Percentiles rank a stretch among this genome's conserved stretches.
Conservation (phyloP, 2,797 vertebrate species). For the Lycodopsis pacificus region DNA sequence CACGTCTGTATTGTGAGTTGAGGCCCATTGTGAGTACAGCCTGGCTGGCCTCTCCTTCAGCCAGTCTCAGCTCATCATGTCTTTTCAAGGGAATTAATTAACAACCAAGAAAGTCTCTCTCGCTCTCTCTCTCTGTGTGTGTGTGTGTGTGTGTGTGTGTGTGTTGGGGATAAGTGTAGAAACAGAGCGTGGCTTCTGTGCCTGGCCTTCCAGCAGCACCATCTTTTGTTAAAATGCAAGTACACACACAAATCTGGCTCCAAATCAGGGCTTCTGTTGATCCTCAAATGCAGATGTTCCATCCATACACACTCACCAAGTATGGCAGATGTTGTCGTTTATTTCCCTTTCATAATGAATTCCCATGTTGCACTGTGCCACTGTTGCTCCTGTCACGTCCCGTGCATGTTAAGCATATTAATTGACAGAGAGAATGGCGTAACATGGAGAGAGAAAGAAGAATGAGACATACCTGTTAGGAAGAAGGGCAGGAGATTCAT, state of each 20-base stretch:
- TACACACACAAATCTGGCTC: constrained; percentile 15
- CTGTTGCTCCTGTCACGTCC: constrained; percentile 2
- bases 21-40: constrained; percentile 52
- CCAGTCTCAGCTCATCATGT: constrained; percentile 44
- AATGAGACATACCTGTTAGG: constrained; percentile 13
- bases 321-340: constrained; percentile 10
- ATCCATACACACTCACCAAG: background rate
- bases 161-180: background rate
- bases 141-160: background rate
- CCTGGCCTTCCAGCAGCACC: background rate
- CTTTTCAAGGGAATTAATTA: constrained; percentile 66
- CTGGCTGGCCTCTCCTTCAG: constrained; percentile 45
- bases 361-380: constrained; percentile 13
- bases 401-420: background rate
- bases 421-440: background rate
- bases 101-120: constrained; percentile 29
- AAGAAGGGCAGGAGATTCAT: constrained; percentile 26
- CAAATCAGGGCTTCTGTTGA: constrained; percentile 41
- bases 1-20: constrained; percentile 54
- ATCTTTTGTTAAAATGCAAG: constrained; percentile 41
- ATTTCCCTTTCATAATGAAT: background rate
- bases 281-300: constrained; percentile 17
- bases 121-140: background rate
- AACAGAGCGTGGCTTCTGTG: background rate
- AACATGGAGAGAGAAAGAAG: background rate